A percentile compares a stretch with the other conserved stretches of the same genome.
Evolutionary conservation across 2,888 invertebrate genomes (phyloP).

Genomic region (Mythimna loreyi): DNA sequence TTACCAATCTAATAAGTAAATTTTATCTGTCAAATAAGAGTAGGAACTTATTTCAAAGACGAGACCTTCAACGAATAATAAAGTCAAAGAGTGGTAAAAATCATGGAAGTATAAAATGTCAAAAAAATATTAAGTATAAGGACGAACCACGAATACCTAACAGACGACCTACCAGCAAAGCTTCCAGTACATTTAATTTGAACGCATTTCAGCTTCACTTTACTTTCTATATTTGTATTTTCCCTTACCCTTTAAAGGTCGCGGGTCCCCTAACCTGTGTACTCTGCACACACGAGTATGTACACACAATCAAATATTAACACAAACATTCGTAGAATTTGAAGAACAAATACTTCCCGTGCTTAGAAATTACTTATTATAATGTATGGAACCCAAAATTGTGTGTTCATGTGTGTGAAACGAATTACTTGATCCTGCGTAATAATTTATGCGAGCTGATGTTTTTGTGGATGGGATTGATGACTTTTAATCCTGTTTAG

Average conservation of each 20-base stretch:
- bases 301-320: conserved; percentile 39
- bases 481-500: conserved; percentile 21
- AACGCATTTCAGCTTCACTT: neutral
- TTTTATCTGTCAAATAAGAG: too few species aligned
- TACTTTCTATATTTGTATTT: conserved; percentile 16
- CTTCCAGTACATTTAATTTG: neutral
- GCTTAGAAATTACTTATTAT: conserved; percentile 12
- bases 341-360: conserved; percentile 17
- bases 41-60: too few species aligned
- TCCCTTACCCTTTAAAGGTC: conserved; percentile 17
- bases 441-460: conserved; percentile 14
- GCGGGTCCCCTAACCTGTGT: conserved; percentile 5
- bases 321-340: conserved; percentile 40
- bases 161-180: neutral
- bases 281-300: neutral
- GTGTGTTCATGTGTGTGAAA: conserved; percentile 8
- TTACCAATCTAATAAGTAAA: too few species aligned
- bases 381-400: conserved; percentile 21
- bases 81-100: neutral
- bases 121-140: neutral
- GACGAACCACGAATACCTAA: neutral
- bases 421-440: conserved; percentile 21
- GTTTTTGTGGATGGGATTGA: conserved; percentile 10
- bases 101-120: neutral
- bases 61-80: neutral